Base-by-base conservation (phyloP, 2,888 invertebrate species). In the Apantesis nais region DNA sequence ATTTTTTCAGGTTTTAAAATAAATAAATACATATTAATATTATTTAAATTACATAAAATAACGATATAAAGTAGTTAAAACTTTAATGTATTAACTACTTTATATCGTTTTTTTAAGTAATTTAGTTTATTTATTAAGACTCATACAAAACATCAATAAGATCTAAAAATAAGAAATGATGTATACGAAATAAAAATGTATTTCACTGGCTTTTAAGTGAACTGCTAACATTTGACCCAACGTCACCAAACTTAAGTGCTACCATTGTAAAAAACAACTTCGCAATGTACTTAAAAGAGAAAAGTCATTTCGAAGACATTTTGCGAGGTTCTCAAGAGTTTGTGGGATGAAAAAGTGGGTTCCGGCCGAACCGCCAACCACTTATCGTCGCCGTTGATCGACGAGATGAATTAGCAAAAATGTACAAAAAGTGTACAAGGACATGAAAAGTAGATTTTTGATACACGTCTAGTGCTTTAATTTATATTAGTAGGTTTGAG, bases 251-350 rank as follows among this genome's bases (percentile, higher is more conserved):
- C 84, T 86, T 86, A 88, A 92, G 92, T 89, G 90, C 86, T 82
- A 75, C 79, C 79, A 82, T 86, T 88, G 88, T 90, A 88, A 88
- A 84, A 87, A 86, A 86, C 89, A 87, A 93, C 88, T 88, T 90
- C 87, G 87, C 90, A 93, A 92, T 87, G 91, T 91, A 90, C 93
- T 93, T 91, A 88, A 87, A 86, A 76, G 70, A 86, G 87, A 89
- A 89, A 93, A 92, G 90, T 92, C 90, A 88, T 91, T 92, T 89
- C 80, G 88, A 90, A 93, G 92, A 93, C 90, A 92, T 93, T 94
- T 94, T 89, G 92, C 92, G 87, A 87, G 84, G 88, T 89, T 88
- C 90, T 94, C 88, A 84, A 93, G 93, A 90, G 91, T 90, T 90
- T 90, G 87, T 86, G 87, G 85, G 80, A 78, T 85, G 86, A 89